phyloP scores from a whole-genome alignment of 2,888 invertebrate genomes.

The Sussaba pulchella region DNA sequence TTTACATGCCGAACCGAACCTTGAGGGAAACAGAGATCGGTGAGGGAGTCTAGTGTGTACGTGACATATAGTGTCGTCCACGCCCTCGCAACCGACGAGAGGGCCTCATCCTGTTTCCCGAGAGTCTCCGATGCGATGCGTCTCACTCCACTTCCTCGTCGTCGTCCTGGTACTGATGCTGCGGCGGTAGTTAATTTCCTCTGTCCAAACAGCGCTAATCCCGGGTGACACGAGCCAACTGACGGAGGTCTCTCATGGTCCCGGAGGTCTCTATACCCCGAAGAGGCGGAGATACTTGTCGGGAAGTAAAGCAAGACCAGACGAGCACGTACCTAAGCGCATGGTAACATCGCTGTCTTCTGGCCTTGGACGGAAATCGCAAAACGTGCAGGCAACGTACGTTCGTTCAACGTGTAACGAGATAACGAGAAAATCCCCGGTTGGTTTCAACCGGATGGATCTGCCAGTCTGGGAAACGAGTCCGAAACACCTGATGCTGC shows the following conservation, averaged over 20 bases:
- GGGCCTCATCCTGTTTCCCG: slow-evolving; percentile 57
- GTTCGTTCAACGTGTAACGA: slow-evolving; percentile 23
- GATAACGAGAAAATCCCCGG: slow-evolving; percentile 38
- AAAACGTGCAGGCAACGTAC: slow-evolving; percentile 2
- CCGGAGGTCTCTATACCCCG: slow-evolving; percentile 55
- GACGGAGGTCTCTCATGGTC: slow-evolving; percentile 70
- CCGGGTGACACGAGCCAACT: slow-evolving; percentile 83
- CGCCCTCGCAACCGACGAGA: slow-evolving; percentile 74
- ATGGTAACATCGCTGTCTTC: slow-evolving; percentile 12
- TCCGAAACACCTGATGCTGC: slow-evolving; percentile 41
- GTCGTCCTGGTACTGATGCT: slow-evolving; percentile 66
- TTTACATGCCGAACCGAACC: slow-evolving; percentile 61
- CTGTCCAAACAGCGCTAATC: slow-evolving; percentile 83
- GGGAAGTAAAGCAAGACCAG: slow-evolving; percentile 49
- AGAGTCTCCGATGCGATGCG: slow-evolving; percentile 46
- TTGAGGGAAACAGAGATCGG: slow-evolving; percentile 48
- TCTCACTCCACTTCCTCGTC: slow-evolving; percentile 33
- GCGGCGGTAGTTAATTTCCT: slow-evolving; percentile 83
- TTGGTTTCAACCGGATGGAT: slow-evolving; percentile 28
- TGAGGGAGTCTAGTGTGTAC: slow-evolving; percentile 23
- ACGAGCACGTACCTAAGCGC: slow-evolving; percentile 37
- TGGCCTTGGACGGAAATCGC: slow-evolving; percentile 13
- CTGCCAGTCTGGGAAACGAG: slow-evolving; percentile 1
- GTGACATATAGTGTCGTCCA: slow-evolving; percentile 78
- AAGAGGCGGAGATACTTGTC: slow-evolving; percentile 65